A percentile compares a stretch with the other conserved stretches of the same genome.
Conservation (phyloP, 2,797 vertebrate species). For the Oreortyx pictus region DNA sequence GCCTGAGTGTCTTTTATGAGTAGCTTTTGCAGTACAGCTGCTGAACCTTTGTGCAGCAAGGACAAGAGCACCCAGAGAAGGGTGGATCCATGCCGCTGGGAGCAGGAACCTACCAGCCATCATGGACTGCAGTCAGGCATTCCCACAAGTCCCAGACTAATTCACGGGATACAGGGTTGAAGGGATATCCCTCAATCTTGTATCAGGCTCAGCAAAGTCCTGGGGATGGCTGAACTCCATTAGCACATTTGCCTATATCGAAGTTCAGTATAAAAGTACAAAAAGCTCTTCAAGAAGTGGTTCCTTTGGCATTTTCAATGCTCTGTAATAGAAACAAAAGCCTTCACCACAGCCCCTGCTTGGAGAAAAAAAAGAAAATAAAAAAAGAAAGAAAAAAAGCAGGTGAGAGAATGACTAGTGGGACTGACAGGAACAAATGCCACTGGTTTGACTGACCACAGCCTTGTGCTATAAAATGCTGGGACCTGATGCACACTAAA, state of each 20-base stretch:
- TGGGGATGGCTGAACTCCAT: neutral
- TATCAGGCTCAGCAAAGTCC: too few relatives aligned
- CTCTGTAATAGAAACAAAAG: neutral
- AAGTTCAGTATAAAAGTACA: neutral
- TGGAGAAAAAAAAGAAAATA: neutral
- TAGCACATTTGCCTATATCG: neutral
- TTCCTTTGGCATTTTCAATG: neutral
- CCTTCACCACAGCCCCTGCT: neutral
- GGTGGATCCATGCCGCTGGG: neutral
- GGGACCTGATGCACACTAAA: neutral
- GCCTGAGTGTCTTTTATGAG: neutral
- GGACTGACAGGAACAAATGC: neutral
- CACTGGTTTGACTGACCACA: neutral
- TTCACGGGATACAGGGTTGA: neutral
- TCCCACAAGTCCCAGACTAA: neutral
- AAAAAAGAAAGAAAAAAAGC: neutral
- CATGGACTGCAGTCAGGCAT: too few relatives aligned
- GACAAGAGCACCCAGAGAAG: neutral
- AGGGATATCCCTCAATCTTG: neutral
- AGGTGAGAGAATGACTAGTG: neutral
- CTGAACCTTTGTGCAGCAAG: neutral
- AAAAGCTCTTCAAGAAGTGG: neutral
- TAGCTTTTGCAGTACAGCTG: neutral
- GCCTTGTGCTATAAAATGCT: neutral
- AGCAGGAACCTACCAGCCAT: neutral